Evolutionary conservation across 2,888 invertebrate genomes (phyloP), one percentile per base, ranked within the genome.

Genomic region (Pseudococcus longispinus): DNA sequence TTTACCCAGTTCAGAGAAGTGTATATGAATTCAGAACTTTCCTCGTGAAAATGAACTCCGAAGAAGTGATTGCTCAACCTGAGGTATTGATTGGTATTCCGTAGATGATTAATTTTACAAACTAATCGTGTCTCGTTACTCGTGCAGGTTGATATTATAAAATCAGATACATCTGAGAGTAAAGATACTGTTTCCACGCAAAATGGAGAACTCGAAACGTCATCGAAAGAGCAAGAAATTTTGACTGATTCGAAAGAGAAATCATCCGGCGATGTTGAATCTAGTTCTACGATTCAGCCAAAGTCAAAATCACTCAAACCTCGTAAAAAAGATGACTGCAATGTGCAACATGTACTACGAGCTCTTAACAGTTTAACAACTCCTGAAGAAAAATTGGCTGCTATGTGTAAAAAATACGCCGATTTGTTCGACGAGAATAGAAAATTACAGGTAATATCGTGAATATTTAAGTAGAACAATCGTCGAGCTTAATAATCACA

Each of bases 381-480:
- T 0, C 90, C 93, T 0, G 94, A 94, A 88, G 95, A 95, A 89
- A 95, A 95, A 90, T 90, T 95, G 44, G 92, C 93, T 4, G 91
- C 93, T 1, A 92, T 96, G 88, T 93, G 94, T 89, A 94, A 94
- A 89, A 96, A 95, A 90, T 96, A 95, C 90, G 92, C 94, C 0
- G 95, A 96, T 89, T 91, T 94, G 5, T 93, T 94, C 15, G 95
- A 96, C 89, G 95, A 95, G 87, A 94, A 94, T 90, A 92, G 93
- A 88, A 93, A 93, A 88, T 90, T 93, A 88, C 93, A 93, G 88
- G 91, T 92, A 88, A 91, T 91, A 51, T 29, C 1, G 83, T 91
- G 93, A 18, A 94, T 94, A 88, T n/a, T 51, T 15, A 20, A 5
- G 1, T 11, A n/a, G 46, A 74, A 37, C 26, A 85, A 87, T 9